phyloP scores from a whole-genome alignment of 1,140 invertebrate species.

The Atta cephalotes region DNA sequence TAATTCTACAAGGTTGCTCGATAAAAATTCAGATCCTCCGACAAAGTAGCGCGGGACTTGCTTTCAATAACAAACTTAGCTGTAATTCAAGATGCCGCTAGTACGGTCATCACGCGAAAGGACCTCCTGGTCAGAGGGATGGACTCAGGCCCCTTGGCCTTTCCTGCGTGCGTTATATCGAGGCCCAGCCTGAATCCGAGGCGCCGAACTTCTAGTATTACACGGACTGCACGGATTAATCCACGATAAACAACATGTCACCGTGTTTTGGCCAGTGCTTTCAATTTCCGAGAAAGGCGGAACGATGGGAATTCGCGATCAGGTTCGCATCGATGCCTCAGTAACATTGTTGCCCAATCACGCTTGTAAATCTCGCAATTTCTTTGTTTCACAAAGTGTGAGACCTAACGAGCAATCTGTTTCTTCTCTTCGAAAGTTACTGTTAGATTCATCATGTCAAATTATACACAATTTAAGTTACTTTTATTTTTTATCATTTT shows the following conservation, averaged over 20 bases:
- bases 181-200: conserved; percentile 9
- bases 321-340: conserved; percentile 30
- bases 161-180: conserved; percentile 7
- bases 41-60: conserved; percentile 51
- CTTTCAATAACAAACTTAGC: conserved; percentile 58
- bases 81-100: conserved; percentile 60
- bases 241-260: conserved; percentile 51
- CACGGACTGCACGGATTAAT: conserved; percentile 44
- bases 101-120: conserved; percentile 38
- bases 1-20: conserved; percentile 56
- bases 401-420: conserved; percentile 6
- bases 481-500: too few species aligned
- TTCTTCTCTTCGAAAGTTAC: background rate
- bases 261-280: conserved; percentile 50
- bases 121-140: conserved; percentile 29
- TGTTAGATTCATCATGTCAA: too few species aligned
- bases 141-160: background rate
- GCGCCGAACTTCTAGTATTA: conserved; percentile 67
- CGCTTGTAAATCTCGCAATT: conserved; percentile 26
- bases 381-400: conserved; percentile 25
- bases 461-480: too few species aligned
- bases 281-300: conserved; percentile 49
- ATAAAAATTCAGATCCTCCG: conserved; percentile 39
- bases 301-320: conserved; percentile 15
- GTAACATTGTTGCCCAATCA: conserved; percentile 46